Conservation (phyloP, 2,888 invertebrate species). For the Orthosia cruda region DNA sequence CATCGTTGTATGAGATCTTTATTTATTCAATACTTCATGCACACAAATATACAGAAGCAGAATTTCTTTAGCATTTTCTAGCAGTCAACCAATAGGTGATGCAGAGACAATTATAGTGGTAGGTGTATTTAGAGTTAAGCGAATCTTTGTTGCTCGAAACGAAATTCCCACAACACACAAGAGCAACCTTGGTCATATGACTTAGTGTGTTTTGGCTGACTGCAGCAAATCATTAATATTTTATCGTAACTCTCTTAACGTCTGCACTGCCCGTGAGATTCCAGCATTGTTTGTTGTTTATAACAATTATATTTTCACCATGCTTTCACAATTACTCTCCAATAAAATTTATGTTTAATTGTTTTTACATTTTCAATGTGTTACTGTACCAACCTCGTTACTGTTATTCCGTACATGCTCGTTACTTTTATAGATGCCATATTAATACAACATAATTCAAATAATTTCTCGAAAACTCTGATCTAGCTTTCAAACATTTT, state of each 20-base stretch:
- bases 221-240: constrained; percentile 41
- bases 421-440: too few relatives aligned
- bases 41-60: too few relatives aligned
- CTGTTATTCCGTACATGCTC: constrained; percentile 11
- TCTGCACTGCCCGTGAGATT: constrained; percentile 29
- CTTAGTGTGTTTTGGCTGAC: constrained; percentile 51
- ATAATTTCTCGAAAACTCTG: too few relatives aligned
- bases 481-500: too few relatives aligned
- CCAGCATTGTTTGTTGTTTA: constrained; percentile 44
- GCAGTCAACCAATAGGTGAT: fast-evolving
- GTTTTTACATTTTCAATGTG: constrained; percentile 17
- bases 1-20: too few relatives aligned
- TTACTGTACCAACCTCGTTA: constrained; percentile 29
- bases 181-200: constrained; percentile 49
- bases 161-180: neutral
- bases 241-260: constrained; percentile 32
- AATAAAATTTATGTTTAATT: constrained; percentile 28
- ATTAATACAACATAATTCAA: too few relatives aligned
- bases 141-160: constrained; percentile 19
- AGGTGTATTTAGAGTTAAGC: too few relatives aligned
- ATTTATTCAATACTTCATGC: too few relatives aligned
- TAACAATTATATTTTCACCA: constrained; percentile 17
- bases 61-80: too few relatives aligned
- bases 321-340: constrained; percentile 34
- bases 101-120: too few relatives aligned